These are phyloP conservation scores for Epirrhoe alternata DNA, from an alignment of 2,888 invertebrate genomes.

Conservation along the genomic window DNA sequence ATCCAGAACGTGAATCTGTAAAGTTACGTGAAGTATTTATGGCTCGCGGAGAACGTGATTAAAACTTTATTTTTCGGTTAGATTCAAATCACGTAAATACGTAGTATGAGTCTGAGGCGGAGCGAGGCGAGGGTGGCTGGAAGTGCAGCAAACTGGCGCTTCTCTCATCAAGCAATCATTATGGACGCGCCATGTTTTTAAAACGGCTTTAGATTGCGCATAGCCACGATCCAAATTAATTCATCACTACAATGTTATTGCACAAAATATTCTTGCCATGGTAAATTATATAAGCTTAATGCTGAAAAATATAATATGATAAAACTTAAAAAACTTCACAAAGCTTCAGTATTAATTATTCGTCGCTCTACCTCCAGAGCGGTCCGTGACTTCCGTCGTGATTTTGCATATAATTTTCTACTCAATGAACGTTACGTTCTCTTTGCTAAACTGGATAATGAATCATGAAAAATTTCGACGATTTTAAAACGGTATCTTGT, in stretches of 20 bases:
- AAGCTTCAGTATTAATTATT: constrained; percentile 74
- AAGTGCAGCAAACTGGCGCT: constrained; percentile 65
- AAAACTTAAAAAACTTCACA: constrained; percentile 62
- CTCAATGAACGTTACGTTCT: constrained; percentile 66
- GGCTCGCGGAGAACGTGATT: constrained; percentile 40
- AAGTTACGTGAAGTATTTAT: constrained; percentile 38
- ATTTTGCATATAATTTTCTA: constrained; percentile 82
- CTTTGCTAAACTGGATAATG: constrained; percentile 41
- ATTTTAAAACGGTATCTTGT: constrained; percentile 26
- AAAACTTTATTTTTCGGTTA: constrained; percentile 43
- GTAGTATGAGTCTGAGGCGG: constrained; percentile 42
- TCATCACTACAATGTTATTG: constrained; percentile 70
- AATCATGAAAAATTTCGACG: constrained; percentile 39
- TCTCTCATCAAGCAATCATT: constrained; percentile 81
- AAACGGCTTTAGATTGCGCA: constrained; percentile 76
- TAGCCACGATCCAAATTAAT: constrained; percentile 76
- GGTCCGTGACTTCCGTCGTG: constrained; percentile 73
- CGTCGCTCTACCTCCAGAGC: constrained; percentile 62
- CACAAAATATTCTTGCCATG: constrained; percentile 66
- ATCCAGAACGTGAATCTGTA: constrained; percentile 37
- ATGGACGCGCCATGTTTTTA: constrained; percentile 82
- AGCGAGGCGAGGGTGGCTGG: constrained; percentile 40
- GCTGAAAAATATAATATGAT: constrained; percentile 52
- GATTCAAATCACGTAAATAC: constrained; percentile 52
- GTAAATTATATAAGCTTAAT: constrained; percentile 56